These are phyloP conservation scores for Opisthocomus hoazin DNA, from an alignment of 2,113 vertebrate species.

Conservation along the genomic window DNA sequence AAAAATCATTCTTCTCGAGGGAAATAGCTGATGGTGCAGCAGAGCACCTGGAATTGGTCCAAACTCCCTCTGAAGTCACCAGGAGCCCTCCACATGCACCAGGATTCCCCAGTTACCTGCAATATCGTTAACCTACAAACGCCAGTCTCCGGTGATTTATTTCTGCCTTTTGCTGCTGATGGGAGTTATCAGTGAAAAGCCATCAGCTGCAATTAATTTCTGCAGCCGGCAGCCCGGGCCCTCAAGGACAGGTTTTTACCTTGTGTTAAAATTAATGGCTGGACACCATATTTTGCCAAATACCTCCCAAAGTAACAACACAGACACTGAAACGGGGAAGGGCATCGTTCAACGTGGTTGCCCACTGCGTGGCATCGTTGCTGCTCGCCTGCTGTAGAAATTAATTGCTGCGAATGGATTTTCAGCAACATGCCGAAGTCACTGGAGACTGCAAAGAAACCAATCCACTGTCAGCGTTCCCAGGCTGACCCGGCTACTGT, in stretches of 20 bases:
- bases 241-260: neutral
- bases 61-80: neutral
- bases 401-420: neutral
- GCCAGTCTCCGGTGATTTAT: too few species aligned
- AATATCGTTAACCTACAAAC: neutral
- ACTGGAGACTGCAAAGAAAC: neutral
- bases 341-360: rapidly evolving
- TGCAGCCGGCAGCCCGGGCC: neutral
- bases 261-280: neutral
- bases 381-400: neutral
- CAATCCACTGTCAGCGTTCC: neutral
- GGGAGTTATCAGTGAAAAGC: neutral
- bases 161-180: neutral
- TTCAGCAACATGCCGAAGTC: rapidly evolving
- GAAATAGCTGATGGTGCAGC: neutral
- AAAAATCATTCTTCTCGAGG: neutral
- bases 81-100: neutral
- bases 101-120: neutral
- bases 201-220: neutral
- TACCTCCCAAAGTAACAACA: neutral
- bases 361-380: rapidly evolving
- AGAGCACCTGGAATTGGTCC: neutral
- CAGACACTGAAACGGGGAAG: rapidly evolving
- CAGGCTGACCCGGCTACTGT: neutral
- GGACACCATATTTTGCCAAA: neutral